A percentile compares a stretch with the other conserved stretches of the same genome.
These are phyloP conservation scores for Hylomyscus alleni DNA, from an alignment of 2,797 vertebrate genomes.

Conservation along the genomic window DNA sequence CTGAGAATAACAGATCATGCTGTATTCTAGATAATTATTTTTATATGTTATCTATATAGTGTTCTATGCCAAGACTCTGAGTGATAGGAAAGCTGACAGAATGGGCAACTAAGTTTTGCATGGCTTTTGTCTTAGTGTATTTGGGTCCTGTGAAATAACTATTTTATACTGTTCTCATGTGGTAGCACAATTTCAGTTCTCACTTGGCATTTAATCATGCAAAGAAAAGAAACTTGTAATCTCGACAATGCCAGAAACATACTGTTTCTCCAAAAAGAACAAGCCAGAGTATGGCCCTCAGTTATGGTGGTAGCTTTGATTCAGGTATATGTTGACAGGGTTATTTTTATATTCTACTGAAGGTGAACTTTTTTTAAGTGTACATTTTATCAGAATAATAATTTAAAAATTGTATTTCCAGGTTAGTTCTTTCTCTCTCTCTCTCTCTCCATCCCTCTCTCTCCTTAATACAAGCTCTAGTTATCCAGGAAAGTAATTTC, in stretches of 20 bases:
- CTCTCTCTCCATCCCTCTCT: neutral
- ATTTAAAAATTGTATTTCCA: neutral
- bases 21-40: slow-evolving; percentile 20
- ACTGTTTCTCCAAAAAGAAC: slow-evolving; percentile 1
- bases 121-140: slow-evolving; percentile 5
- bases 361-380: neutral
- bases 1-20: neutral
- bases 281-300: neutral
- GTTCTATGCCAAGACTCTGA: slow-evolving; percentile 35
- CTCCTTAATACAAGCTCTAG: neutral
- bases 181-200: neutral
- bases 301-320: neutral
- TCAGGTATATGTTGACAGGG: neutral
- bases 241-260: slow-evolving; percentile 23
- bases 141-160: neutral
- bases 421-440: too few relatives aligned
- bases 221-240: neutral
- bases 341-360: slow-evolving; percentile 35
- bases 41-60: neutral
- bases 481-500: neutral
- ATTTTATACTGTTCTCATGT: neutral
- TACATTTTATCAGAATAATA: neutral
- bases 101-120: slow-evolving; percentile 19
- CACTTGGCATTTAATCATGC: neutral
- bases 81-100: slow-evolving; percentile 36